Percentiles rank a stretch among this genome's conserved stretches.
These are phyloP conservation scores for Setophaga petechia DNA, from an alignment of 2,113 vertebrate species.

Conservation along the genomic window DNA sequence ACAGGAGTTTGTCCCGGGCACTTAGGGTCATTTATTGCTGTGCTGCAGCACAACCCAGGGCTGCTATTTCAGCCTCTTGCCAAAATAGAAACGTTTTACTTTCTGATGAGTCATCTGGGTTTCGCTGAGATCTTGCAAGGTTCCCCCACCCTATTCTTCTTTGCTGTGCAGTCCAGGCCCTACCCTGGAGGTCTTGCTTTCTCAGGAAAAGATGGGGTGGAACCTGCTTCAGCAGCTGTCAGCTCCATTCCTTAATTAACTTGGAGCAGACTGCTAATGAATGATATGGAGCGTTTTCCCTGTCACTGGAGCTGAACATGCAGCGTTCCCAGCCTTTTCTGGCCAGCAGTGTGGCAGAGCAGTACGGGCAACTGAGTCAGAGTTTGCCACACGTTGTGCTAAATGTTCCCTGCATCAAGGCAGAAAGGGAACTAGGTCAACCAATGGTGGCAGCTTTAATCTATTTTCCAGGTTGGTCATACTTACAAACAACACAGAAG, in stretches of 20 bases:
- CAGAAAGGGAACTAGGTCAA: not conserved
- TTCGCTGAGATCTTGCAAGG: not conserved
- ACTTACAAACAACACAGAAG: not conserved
- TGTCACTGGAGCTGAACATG: not conserved
- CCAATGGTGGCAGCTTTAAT: not conserved
- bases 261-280: not conserved
- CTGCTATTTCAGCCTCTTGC: constrained; percentile 35
- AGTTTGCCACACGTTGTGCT: not conserved
- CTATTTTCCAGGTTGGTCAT: not conserved
- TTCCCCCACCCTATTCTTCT: not conserved
- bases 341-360: not conserved
- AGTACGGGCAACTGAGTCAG: not conserved
- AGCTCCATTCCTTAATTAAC: not conserved
- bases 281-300: not conserved
- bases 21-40: not conserved
- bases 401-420: not conserved
- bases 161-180: not conserved
- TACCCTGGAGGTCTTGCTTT: not conserved
- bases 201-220: not conserved
- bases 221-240: not conserved
- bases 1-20: not conserved
- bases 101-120: constrained; percentile 60
- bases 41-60: not conserved
- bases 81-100: constrained; percentile 39
- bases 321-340: not conserved